Evolutionary conservation across 2,888 invertebrate genomes (phyloP).

Genomic region (Nomada fabriciana): DNA sequence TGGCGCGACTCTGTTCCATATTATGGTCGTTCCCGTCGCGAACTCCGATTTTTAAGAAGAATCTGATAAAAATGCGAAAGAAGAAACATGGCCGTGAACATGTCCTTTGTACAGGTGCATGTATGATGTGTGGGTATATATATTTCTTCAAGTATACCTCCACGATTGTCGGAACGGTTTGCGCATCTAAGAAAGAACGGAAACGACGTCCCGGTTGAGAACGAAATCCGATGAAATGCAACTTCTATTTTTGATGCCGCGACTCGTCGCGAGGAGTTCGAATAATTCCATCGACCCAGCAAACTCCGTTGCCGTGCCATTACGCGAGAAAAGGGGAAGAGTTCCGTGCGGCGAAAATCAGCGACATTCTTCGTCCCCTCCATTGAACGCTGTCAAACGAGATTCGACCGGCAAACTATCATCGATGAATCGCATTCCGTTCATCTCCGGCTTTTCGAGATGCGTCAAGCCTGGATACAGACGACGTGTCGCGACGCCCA

Average conservation of each 20-base stretch:
- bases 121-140: too few species aligned
- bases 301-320: background rate
- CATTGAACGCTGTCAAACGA: background rate
- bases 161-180: background rate
- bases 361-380: background rate
- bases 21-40: slow-evolving; percentile 46
- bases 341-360: background rate
- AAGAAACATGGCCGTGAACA: slow-evolving; percentile 28
- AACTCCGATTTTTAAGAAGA: slow-evolving; percentile 23
- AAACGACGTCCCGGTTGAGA: background rate
- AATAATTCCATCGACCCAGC: slow-evolving; percentile 38
- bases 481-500: slow-evolving; percentile 7
- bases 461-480: background rate
- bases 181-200: background rate
- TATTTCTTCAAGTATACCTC: too few species aligned
- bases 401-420: slow-evolving; percentile 34
- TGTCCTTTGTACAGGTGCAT: background rate
- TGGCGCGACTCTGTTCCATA: background rate
- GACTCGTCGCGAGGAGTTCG: slow-evolving; percentile 23
- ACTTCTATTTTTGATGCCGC: slow-evolving; percentile 8
- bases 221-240: slow-evolving; percentile 24
- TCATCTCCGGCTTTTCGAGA: background rate
- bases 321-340: background rate
- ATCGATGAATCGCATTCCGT: slow-evolving; percentile 24
- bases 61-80: slow-evolving; percentile 24